A percentile compares a stretch with the other conserved stretches of the same genome.
These are phyloP conservation scores for Seriola aureovittata DNA, from an alignment of 2,113 vertebrate species.

Conservation along the genomic window DNA sequence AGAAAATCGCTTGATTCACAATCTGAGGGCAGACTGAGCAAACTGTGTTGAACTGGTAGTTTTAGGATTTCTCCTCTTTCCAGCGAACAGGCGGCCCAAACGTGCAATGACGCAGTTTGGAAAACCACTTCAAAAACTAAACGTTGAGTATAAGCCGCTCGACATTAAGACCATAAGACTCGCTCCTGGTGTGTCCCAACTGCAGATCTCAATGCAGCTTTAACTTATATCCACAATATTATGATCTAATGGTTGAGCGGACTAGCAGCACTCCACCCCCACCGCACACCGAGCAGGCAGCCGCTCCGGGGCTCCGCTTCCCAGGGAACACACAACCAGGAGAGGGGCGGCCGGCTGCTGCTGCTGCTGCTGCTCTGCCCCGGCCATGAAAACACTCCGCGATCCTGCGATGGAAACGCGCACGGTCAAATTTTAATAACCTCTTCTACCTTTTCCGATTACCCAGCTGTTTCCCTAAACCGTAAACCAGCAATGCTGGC, in stretches of 20 bases:
- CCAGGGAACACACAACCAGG: constrained; percentile 39
- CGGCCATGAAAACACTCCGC: constrained; percentile 18
- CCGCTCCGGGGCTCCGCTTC: constrained; percentile 67
- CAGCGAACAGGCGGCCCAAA: constrained; percentile 58
- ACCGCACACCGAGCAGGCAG: constrained; percentile 45
- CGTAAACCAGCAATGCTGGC: constrained; percentile 25
- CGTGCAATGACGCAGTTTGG: constrained; percentile 85
- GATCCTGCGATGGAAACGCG: constrained; percentile 30
- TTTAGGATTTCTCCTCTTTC: constrained; percentile 62
- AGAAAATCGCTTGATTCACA: constrained; percentile 48
- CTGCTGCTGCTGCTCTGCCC: constrained; percentile 23
- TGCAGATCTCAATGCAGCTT: background rate
- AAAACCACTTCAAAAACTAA: constrained; percentile 79
- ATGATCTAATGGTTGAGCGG: constrained; percentile 18
- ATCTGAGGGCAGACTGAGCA: constrained; percentile 21
- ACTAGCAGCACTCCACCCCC: constrained; percentile 43
- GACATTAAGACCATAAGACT: background rate
- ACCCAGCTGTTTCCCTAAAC: constrained; percentile 24
- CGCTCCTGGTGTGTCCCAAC: background rate
- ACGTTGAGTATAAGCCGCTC: constrained; percentile 1
- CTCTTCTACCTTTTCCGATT: constrained; percentile 30
- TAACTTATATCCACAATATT: constrained; percentile 34
- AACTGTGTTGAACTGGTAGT: constrained; percentile 46
- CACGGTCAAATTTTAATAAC: constrained; percentile 23
- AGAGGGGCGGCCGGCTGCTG: constrained; percentile 47